Evolutionary conservation across 2,797 vertebrate species (phyloP).

Genomic region (Coracias cyanogaster): DNA sequence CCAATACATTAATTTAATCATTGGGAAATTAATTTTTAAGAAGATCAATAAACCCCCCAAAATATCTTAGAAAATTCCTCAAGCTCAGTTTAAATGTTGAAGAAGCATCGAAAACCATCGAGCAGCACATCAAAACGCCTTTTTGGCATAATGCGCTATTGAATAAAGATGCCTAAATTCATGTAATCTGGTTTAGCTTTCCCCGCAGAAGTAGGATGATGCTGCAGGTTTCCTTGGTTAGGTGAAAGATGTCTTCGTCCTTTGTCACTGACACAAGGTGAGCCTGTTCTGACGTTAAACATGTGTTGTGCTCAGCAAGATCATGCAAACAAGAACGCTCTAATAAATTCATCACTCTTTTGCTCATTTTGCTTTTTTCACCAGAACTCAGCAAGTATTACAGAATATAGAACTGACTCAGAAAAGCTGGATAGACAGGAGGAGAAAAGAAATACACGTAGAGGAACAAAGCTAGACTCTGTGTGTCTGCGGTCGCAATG

Average conservation of each 20-base stretch:
- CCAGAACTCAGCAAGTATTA: neutral
- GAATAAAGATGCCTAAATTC: no score
- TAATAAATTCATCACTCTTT: neutral
- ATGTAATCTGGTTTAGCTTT: neutral
- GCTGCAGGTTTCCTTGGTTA: neutral
- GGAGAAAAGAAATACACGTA: neutral
- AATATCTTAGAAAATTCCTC: neutral
- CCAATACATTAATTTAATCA: neutral
- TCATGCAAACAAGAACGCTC: neutral
- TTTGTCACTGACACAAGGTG: neutral
- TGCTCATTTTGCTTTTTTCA: neutral
- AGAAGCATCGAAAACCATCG: neutral
- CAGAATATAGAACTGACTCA: neutral
- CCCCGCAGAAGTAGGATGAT: fast-evolving
- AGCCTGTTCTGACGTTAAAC: neutral
- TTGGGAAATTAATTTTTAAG: neutral
- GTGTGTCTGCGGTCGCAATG: neutral
- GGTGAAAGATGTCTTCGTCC: neutral
- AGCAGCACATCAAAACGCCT: neutral
- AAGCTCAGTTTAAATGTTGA: neutral
- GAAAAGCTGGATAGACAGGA: neutral
- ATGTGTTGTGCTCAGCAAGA: neutral
- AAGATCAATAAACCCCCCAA: neutral
- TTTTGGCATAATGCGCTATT: neutral
- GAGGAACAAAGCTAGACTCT: neutral